phyloP scores from a whole-genome alignment of 2,797 vertebrate genomes.

The Adelosebastes latens region DNA sequence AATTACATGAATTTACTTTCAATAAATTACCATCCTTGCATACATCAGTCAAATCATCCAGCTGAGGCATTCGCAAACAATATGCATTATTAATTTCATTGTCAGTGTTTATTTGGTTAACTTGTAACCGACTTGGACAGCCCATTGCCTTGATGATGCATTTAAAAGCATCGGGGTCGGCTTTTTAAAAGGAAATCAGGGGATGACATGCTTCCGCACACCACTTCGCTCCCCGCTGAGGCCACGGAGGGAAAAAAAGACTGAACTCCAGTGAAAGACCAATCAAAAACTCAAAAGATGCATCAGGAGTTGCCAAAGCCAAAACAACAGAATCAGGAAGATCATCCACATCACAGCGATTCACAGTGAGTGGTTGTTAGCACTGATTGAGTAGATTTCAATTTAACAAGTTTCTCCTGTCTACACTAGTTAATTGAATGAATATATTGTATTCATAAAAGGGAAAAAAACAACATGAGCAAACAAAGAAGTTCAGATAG shows the following conservation, averaged over 20 bases:
- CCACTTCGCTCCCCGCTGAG: conserved; percentile 79
- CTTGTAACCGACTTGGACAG: conserved; percentile 93
- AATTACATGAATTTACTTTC: conserved; percentile 98
- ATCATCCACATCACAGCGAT: conserved; percentile 70
- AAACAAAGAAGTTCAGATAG: conserved; percentile 39
- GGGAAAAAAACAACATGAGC: conserved; percentile 37
- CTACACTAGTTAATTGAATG: conserved; percentile 52
- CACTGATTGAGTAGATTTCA: conserved; percentile 74
- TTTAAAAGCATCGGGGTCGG: conserved; percentile 85
- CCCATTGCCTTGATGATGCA: conserved; percentile 86
- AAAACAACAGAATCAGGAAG: conserved; percentile 76
- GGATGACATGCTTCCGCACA: conserved; percentile 77
- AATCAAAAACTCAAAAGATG: conserved; percentile 73
- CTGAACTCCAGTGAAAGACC: conserved; percentile 72
- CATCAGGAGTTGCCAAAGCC: conserved; percentile 53
- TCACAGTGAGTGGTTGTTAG: conserved; percentile 72
- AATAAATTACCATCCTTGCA: conserved; percentile 99
- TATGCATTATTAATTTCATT: conserved; percentile 99
- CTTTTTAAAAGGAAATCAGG: conserved; percentile 84
- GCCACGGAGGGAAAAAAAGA: conserved; percentile 74
- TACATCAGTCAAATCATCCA: conserved; percentile 97
- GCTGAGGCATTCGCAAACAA: conserved; percentile 95
- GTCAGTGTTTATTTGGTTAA: conserved; percentile 96
- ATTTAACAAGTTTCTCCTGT: conserved; percentile 58
- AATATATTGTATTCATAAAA: conserved; percentile 48